Base-by-base conservation (phyloP, 2,797 vertebrate species). In the Acrocephalus scirpaceus region DNA sequence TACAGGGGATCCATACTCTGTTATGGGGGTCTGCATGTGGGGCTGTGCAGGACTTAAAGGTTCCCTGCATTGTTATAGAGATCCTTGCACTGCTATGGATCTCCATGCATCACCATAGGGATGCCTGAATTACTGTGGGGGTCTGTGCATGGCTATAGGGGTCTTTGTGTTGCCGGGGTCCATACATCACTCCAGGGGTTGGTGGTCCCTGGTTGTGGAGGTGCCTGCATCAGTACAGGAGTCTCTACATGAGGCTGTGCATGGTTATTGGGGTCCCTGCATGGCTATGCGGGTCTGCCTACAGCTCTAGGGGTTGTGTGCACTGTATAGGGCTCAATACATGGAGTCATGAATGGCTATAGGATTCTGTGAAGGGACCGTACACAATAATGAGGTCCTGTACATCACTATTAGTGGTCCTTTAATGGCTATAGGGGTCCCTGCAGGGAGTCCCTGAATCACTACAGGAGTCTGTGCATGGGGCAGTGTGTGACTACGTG, bases 131-230 rank as follows among this genome's bases (percentile, higher is more conserved):
- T 21, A 26, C 16, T 72, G 0, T 32, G 34, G 66, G 79, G 21
- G 30, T 47, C 66, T 51, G 21, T 47, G 38, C 0, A 0, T 32
- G 25, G 30, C 53, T 77, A 1, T 32, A 11, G n/a, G 44, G 18
- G 30, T 20, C 34, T 47, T 38, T 64, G 58, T 51, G 32, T 40
- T 53, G n/a, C 7, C 18, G 11, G 51, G 30, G 16, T 69, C 32
- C 2, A 1, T 16, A 38, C 44, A 45, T 7, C 32, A 38, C 25
- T 30, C 34, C 20, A 51, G 45, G 38, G 38, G 26, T 16, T 26
- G 15, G 34, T 23, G 42, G 15, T 30, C 42, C 30, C 26, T 54
- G 10, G 9, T 45, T 84, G 14, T 47, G 40, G 53, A 34, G 40
- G 34, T 47, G 30, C 45, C 30, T 60, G 21, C 27, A 26, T 29